Percentiles rank a stretch among this genome's conserved stretches.
Evolutionary conservation across 2,888 invertebrate genomes (phyloP).

Genomic region (Marasmarcha lunaedactyla): DNA sequence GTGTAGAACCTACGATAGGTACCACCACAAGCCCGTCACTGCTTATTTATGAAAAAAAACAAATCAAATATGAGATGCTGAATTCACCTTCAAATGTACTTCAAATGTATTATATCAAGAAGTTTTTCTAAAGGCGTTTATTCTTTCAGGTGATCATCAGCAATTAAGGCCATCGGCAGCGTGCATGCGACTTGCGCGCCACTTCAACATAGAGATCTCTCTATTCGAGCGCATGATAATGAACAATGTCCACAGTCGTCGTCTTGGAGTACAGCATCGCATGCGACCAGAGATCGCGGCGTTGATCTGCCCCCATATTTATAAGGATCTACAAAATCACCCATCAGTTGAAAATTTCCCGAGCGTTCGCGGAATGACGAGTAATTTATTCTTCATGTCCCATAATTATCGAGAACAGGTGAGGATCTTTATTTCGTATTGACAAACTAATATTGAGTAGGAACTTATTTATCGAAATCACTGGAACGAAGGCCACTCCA

Average conservation of each 20-base stretch:
- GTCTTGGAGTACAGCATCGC: slow-evolving; percentile 78
- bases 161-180: slow-evolving; percentile 82
- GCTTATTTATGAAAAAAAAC: too few relatives aligned
- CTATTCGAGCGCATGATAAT: slow-evolving; percentile 84
- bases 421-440: slow-evolving; percentile 14
- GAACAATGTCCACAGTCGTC: slow-evolving; percentile 73
- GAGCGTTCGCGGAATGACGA: slow-evolving; percentile 68
- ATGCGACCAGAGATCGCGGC: slow-evolving; percentile 75
- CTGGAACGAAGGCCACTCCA: too few relatives aligned
- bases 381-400: slow-evolving; percentile 77
- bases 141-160: slow-evolving; percentile 80
- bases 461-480: too few relatives aligned
- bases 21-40: too few relatives aligned
- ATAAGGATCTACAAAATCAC: slow-evolving; percentile 73
- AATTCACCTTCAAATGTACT: too few relatives aligned
- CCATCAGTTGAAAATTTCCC: slow-evolving; percentile 69
- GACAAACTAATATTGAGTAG: too few relatives aligned
- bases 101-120: too few relatives aligned
- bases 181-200: slow-evolving; percentile 73
- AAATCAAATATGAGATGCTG: too few relatives aligned
- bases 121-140: too few relatives aligned
- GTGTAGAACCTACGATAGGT: too few relatives aligned
- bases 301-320: slow-evolving; percentile 77
- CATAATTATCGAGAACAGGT: slow-evolving; percentile 72
- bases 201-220: slow-evolving; percentile 79